Base-by-base conservation (phyloP, 2,888 invertebrate genomes). In the Chloroclystis v-ata region DNA sequence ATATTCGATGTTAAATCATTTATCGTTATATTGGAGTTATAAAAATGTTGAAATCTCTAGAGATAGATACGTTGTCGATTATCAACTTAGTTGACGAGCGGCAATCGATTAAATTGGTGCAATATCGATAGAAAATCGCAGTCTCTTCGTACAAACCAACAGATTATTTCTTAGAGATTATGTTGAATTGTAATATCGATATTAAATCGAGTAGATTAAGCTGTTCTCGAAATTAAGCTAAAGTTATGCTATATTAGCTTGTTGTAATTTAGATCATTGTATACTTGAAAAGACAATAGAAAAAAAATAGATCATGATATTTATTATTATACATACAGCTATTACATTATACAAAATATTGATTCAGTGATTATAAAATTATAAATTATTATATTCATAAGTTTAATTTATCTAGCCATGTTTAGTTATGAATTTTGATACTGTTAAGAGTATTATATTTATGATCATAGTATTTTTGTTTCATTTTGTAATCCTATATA, bases 361-460 rank as follows among this genome's bases (percentile, higher is more conserved):
- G 10, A 46, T 60, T 49, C 43, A 55, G 33, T 40, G 13, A 24
- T 10, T 40, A 47, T 52, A 32, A 49, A 47, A 29, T 46, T 16
- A 1, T 28, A 56, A 60, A 54, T 60, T 20, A 35, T 32, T 40
- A 60, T 59, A 57, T 52, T 63, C 61, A 61, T 61, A 59, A 37
- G 52, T 56, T 65, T 60, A 20, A 55, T 62, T 63, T 53, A 57
- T 63, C 43, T 56, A 58, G 57, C 63, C 58, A 60, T 46, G 54
- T 59, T 49, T 68, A 65, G 59, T 64, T 63, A 50, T 71, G 63
- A 63, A 69, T 69, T 68, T 75, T 67, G 66, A 65, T 75, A 74
- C 42, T 68, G 49, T 30, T 72, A 74, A 72, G 67, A 67, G 61
- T 75, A 74, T 63, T 60, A 65, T 69, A 59, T 67, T 65, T 49